These are phyloP conservation scores for Mormyrus lacerda DNA, from an alignment of 2,113 vertebrate genomes.

Conservation along the genomic window DNA sequence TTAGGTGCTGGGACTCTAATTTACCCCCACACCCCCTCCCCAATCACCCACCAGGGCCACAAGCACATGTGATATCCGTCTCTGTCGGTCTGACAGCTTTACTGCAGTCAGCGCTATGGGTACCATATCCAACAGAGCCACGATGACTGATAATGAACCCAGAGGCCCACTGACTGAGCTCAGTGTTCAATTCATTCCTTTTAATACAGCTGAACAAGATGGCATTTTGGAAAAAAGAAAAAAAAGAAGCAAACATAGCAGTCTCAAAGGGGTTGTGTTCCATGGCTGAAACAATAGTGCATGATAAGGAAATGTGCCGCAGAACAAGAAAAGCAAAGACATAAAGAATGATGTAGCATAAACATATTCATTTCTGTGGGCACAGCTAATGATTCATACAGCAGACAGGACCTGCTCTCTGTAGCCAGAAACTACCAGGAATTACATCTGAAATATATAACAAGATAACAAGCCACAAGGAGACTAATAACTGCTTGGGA, in stretches of 20 bases:
- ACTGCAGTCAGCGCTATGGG: conserved; percentile 22
- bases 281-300: background rate
- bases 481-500: background rate
- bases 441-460: background rate
- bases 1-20: background rate
- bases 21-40: too few species aligned
- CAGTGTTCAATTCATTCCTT: conserved; percentile 22
- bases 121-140: conserved; percentile 21
- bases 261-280: background rate
- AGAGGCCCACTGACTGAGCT: conserved; percentile 23
- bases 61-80: conserved; percentile 3
- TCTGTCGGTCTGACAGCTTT: conserved; percentile 26
- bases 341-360: conserved; percentile 19
- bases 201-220: conserved; percentile 34
- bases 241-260: background rate
- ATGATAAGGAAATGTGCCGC: background rate
- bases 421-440: background rate
- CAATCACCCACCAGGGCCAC: background rate
- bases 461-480: background rate
- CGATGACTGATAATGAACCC: conserved; percentile 33
- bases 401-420: background rate
- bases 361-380: background rate
- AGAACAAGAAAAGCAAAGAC: background rate
- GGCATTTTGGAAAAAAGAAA: background rate
- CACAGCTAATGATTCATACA: background rate